Conservation (phyloP, 1,140 invertebrate genomes). For the Drosophila obscura region DNA sequence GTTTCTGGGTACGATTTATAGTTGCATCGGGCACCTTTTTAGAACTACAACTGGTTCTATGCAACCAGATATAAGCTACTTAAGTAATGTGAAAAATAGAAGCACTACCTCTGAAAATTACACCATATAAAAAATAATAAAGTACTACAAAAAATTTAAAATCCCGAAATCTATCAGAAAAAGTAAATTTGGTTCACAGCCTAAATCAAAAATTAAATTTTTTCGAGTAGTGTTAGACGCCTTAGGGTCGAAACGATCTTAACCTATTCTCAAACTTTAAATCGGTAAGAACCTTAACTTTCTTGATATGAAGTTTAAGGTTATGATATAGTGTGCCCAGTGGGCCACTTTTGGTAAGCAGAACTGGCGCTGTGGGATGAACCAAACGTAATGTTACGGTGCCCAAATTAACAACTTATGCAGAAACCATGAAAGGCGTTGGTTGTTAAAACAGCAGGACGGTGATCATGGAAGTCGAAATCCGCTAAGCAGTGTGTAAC, state of each 20-base stretch:
- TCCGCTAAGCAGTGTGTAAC: slow-evolving; percentile 90
- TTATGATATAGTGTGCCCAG: slow-evolving; percentile 88
- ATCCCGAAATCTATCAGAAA: no score
- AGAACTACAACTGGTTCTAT: no score
- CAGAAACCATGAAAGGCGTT: slow-evolving; percentile 86
- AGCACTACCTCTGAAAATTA: no score
- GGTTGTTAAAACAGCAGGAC: slow-evolving; percentile 93
- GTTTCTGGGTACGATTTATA: no score
- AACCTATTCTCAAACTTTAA: slow-evolving; percentile 84
- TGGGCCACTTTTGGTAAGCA: slow-evolving; percentile 96
- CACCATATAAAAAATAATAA: no score
- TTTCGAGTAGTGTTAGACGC: no score
- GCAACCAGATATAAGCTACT: no score
- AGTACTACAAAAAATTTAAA: no score
- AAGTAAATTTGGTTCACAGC: no score
- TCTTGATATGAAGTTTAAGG: slow-evolving; percentile 84
- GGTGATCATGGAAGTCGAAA: slow-evolving; percentile 96
- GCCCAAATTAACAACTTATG: slow-evolving; percentile 85
- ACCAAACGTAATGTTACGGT: slow-evolving; percentile 83
- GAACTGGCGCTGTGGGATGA: slow-evolving; percentile 95
- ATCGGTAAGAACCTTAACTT: slow-evolving; percentile 95
- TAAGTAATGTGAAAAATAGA: no score
- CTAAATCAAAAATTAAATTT: no score
- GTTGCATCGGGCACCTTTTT: no score
- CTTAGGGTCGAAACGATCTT: slow-evolving; percentile 26